Evolutionary conservation across 2,888 invertebrate species (phyloP), one percentile per base, ranked within the genome.

Genomic region (Argyra leucocephala): DNA sequence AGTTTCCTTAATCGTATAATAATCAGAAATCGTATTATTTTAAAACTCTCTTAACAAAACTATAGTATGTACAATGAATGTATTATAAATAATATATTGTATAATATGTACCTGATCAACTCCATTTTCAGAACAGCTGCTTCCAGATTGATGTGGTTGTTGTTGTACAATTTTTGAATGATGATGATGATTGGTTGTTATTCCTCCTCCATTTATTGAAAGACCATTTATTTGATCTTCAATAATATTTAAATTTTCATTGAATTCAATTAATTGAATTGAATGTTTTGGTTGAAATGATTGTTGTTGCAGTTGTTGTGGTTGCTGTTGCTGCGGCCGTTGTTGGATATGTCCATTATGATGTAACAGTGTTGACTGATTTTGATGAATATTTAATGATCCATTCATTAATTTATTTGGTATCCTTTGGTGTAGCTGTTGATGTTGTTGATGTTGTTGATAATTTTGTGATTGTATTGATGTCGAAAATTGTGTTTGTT

Each of bases 191-290:
- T 68, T n/a, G n/a, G n/a, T 67, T 26, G 65, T 69, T 23, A 66
- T 60, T 62, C 24, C 66, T 57, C 67, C 67, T 63, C 67, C 65
- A 69, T 69, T 67, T 64, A 68, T 12, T 12, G 48, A 18, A 18
- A 48, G 6, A 2, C 18, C 48, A 9, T 15, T 5, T 5, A 48
- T 48, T 12, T 18, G 68, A 5, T 66, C 62, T 64, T 75, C 75
- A 24, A 71, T 70, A 31, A 74, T 74, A 67, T 70, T 75, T 61
- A 74, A 67, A 65, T 71, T 73, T 62, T 74, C 74, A 67, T 66
- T 72, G 48, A 74, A 70, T 65, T 74, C 73, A 60, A 72, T 69
- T 63, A 72, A 64, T 58, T 63, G 66, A 62, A 62, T 59, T 24
- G 26, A 24, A 22, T 31, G 57, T n/a, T 62, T 26, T 18, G 26